Evolutionary conservation across 2,888 invertebrate genomes (phyloP).

Genomic region (Melinaea menophilus): DNA sequence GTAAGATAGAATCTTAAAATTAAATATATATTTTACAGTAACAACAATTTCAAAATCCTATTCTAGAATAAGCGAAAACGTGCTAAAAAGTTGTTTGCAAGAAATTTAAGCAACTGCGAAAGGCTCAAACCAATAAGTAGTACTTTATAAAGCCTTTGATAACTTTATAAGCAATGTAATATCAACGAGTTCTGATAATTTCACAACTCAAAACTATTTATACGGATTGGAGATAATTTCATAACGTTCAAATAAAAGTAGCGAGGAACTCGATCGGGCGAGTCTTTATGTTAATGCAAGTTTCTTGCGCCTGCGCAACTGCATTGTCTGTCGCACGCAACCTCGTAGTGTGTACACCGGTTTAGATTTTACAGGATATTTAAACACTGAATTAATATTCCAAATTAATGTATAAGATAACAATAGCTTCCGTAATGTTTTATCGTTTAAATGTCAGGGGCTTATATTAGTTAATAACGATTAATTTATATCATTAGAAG

Average conservation of each 20-base stretch:
- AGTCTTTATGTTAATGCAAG: constrained; percentile 38
- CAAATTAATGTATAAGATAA: not conserved
- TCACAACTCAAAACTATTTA: too few species aligned
- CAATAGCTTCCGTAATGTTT: not conserved
- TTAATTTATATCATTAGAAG: not conserved
- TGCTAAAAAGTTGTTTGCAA: too few species aligned
- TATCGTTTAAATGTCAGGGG: not conserved
- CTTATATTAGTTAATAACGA: not conserved
- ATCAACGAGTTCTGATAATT: too few species aligned
- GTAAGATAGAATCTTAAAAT: too few species aligned
- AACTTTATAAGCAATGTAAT: too few species aligned
- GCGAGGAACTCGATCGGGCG: constrained; percentile 20
- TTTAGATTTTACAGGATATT: constrained; percentile 15
- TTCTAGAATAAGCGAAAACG: too few species aligned
- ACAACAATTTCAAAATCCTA: too few species aligned
- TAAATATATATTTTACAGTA: too few species aligned
- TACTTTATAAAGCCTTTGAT: too few species aligned
- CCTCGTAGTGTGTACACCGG: constrained; percentile 32
- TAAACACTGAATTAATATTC: not conserved
- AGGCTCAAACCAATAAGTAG: too few species aligned
- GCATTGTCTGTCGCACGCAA: constrained; percentile 41
- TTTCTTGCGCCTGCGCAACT: constrained; percentile 34
- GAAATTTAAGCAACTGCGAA: too few species aligned
- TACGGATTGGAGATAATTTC: constrained; percentile 8
- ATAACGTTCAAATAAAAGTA: constrained; percentile 21